Evolutionary conservation across 2,888 invertebrate genomes (phyloP), one percentile per base, ranked within the genome.

Genomic region (Priocnemis perturbator): DNA sequence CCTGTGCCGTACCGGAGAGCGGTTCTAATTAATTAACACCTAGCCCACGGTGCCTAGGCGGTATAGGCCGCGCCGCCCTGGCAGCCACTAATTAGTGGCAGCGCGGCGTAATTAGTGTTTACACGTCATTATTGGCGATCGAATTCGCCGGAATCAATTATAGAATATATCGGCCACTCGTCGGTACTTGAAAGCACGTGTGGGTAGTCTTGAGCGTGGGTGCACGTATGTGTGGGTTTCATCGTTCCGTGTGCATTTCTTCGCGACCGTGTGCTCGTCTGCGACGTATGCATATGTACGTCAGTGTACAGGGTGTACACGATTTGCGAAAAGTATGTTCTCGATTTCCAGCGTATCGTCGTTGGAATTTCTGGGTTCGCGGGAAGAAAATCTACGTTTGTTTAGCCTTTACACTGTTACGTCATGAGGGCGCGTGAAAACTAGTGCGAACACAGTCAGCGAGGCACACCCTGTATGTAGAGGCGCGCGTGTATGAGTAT

Each of bases 1-100:
- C 70, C 60, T 15, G 37, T 11, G 70, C 60, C 52, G 67, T 67
- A 79, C 69, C 74, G 74, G 78, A 81, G 86, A 86, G 85, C 84
- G 83, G 81, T 83, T 87, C 83, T 88, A 87, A 88, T 88, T 89
- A 89, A 88, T 88, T 88, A 88, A 88, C 87, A 87, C 86, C 87
- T 85, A 79, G 82, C 77, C 79, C 3, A 3, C 3, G 53, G 53
- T 20, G 15, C 83, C 75, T 77, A 79, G 78, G 74, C 83, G 77
- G 69, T 67, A 60, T 52, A 66, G 71, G 61, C 71, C 63, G 76
- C 23, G 17, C 60, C 60, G 26, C 48, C 37, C 60, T 62, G 68
- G 74, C 80, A 83, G 76, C 82, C 85, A 87, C 86, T 88, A 89
- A 88, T 89, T 88, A 88, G 87, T 86, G 85, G 82, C 78, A 75